A percentile compares a stretch with the other conserved stretches of the same genome.
Evolutionary conservation across 2,888 invertebrate species (phyloP).

Genomic region (Ischnus inquisitorius): DNA sequence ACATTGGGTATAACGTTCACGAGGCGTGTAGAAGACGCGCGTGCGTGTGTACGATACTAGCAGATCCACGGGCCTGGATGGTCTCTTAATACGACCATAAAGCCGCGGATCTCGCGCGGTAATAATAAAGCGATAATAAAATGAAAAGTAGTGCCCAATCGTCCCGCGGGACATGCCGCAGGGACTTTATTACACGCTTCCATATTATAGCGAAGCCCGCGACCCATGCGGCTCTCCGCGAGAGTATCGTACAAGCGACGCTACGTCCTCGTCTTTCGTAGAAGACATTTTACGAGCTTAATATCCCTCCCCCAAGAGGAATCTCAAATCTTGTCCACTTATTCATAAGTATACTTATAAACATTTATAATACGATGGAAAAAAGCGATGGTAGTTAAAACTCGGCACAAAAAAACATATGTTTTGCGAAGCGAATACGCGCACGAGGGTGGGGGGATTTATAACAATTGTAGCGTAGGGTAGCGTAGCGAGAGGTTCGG

Average conservation of each 20-base stretch:
- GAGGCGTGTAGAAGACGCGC: conserved; percentile 51
- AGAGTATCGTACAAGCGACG: conserved; percentile 11
- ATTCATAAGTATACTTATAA: conserved; percentile 66
- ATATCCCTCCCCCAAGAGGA: conserved; percentile 65
- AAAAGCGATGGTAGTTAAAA: conserved; percentile 33
- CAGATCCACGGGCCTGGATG: conserved; percentile 60
- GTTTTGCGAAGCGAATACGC: conserved; percentile 21
- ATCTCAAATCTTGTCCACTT: conserved; percentile 69
- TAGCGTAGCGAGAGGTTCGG: conserved; percentile 35
- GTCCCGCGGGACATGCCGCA: conserved; percentile 77
- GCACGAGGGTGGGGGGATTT: conserved; percentile 24
- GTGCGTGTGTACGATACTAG: conserved; percentile 64
- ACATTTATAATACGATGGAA: conserved; percentile 47
- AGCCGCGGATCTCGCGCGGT: conserved; percentile 75
- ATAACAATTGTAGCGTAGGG: conserved; percentile 52
- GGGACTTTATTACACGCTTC: conserved; percentile 80
- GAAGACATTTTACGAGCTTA: conserved; percentile 68
- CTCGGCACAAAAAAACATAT: conserved; percentile 9
- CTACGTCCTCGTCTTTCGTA: conserved; percentile 61
- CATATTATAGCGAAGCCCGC: conserved; percentile 62
- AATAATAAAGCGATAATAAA: conserved; percentile 84
- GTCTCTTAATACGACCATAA: conserved; percentile 81
- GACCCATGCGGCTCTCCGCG: conserved; percentile 7
- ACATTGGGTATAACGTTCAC: conserved; percentile 41
- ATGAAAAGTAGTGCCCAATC: conserved; percentile 80